Evolutionary conservation across 2,888 invertebrate genomes (phyloP), one percentile per base, ranked within the genome.

Genomic region (Amphipyra berbera): DNA sequence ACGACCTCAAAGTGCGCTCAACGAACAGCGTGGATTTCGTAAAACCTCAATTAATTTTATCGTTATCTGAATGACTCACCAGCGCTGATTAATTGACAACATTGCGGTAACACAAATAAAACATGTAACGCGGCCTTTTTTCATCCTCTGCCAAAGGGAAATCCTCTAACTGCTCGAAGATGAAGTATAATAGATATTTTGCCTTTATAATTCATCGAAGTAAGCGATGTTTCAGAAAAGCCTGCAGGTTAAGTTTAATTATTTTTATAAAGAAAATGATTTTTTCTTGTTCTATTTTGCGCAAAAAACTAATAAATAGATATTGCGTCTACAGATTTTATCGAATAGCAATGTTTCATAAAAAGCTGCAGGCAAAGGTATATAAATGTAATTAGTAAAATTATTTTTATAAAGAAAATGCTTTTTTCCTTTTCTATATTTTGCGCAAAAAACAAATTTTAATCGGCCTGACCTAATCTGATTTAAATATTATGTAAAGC

Each of bases 51-150:
- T 79, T 62, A 40, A 76, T 76, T 76, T 75, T 35, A 67, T 56
- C 64, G 72, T 76, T 76, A 79, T 71, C 79, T 60, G 63, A 58
- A 65, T 67, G 58, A 76, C 58, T 67, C 65, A 64, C 68, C 54
- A 66, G 47, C 50, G 40, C 52, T 76, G 76, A 78, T 75, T 78
- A 76, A 76, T 78, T 75, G 64, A 59, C 42, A 53, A 41, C 61
- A 57, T 13, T 46, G 46, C 47, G 33, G 14, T 48, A 41, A 40
- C 64, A 68, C 47, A 54, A 62, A 67, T 63, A 62, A 73, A 58
- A 61, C 58, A 54, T 66, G 44, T 46, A 37, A 52, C 7, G 35
- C 4, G 9, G 12, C 10, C 3, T 27, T 27, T 52, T 37, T 56
- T 45, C 27, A 48, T 33, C 30, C 4, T 33, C 35, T 15, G 15